phyloP scores from a whole-genome alignment of 2,797 vertebrate genomes.

The Peromyscus melanophrys region DNA sequence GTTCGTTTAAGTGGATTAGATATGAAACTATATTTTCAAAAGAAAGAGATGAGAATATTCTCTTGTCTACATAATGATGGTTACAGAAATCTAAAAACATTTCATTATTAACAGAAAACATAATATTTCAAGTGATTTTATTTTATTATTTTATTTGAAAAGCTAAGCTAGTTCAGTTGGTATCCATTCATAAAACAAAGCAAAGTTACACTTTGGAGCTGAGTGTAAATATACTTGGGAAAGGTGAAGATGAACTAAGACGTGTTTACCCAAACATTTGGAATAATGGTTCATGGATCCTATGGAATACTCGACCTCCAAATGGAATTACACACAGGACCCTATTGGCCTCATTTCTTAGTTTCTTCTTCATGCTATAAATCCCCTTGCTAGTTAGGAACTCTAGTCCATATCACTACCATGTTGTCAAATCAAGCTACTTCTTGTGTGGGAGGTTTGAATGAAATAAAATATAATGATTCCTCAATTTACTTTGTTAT shows the following conservation, averaged over 20 bases:
- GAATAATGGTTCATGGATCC: slow-evolving; percentile 68
- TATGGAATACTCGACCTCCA: slow-evolving; percentile 60
- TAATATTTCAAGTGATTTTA: slow-evolving; percentile 48
- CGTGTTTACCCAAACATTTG: slow-evolving; percentile 75
- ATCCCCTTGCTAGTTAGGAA: slow-evolving; percentile 71
- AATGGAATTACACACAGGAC: background rate
- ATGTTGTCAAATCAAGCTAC: slow-evolving; percentile 63
- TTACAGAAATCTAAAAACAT: background rate
- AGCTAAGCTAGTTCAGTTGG: slow-evolving; percentile 60
- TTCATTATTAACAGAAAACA: slow-evolving; percentile 9
- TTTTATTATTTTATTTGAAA: slow-evolving; percentile 38
- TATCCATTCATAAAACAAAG: slow-evolving; percentile 73
- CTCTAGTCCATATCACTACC: slow-evolving; percentile 56
- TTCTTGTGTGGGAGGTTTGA: background rate
- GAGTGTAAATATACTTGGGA: slow-evolving; percentile 75
- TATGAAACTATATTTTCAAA: background rate
- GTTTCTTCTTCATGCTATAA: slow-evolving; percentile 42
- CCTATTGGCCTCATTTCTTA: slow-evolving; percentile 63
- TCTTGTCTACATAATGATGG: background rate
- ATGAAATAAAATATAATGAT: slow-evolving; percentile 66
- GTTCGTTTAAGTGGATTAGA: background rate
- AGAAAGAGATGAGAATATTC: slow-evolving; percentile 10
- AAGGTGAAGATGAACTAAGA: slow-evolving; percentile 74
- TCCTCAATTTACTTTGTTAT: slow-evolving; percentile 77
- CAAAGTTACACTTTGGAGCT: slow-evolving; percentile 56